phyloP scores from a whole-genome alignment of 1,140 invertebrate species.

The Halotydeus destructor region DNA sequence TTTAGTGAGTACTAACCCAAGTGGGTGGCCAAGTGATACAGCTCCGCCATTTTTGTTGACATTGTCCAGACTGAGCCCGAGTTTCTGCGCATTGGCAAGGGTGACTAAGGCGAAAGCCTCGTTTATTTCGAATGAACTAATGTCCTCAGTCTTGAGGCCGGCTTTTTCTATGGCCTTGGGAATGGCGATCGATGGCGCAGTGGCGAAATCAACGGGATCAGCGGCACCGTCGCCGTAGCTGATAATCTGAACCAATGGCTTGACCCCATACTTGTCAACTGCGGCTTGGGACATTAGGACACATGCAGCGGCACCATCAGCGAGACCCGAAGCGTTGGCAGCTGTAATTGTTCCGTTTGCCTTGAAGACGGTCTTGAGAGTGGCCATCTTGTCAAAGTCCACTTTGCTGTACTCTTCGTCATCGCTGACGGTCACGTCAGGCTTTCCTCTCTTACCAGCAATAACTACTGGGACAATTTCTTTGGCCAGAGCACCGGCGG shows the following conservation, averaged over 20 bases:
- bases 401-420: conserved; percentile 94
- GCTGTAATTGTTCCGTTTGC: conserved; percentile 76
- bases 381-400: conserved; percentile 78
- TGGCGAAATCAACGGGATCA: conserved; percentile 91
- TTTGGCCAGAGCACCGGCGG: conserved; percentile 52
- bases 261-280: conserved; percentile 49
- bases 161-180: conserved; percentile 57
- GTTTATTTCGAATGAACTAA: conserved; percentile 92
- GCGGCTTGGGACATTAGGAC: conserved; percentile 57
- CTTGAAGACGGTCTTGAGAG: conserved; percentile 71
- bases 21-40: conserved; percentile 97
- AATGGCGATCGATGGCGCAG: conserved; percentile 74
- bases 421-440: conserved; percentile 45
- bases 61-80: conserved; percentile 66
- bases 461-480: conserved; percentile 73
- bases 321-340: conserved; percentile 72
- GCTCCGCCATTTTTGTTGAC: conserved; percentile 94
- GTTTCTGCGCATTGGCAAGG: conserved; percentile 69
- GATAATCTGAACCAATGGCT: conserved; percentile 68
- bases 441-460: conserved; percentile 48
- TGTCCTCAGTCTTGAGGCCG: conserved; percentile 61
- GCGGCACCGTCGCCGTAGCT: conserved; percentile 84
- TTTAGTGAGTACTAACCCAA: conserved; percentile 53
- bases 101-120: conserved; percentile 95
- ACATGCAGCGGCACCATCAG: conserved; percentile 85